A percentile compares a stretch with the other conserved stretches of the same genome.
These are phyloP conservation scores for Amphimallon solstitiale DNA, from an alignment of 2,888 invertebrate species.

Conservation along the genomic window DNA sequence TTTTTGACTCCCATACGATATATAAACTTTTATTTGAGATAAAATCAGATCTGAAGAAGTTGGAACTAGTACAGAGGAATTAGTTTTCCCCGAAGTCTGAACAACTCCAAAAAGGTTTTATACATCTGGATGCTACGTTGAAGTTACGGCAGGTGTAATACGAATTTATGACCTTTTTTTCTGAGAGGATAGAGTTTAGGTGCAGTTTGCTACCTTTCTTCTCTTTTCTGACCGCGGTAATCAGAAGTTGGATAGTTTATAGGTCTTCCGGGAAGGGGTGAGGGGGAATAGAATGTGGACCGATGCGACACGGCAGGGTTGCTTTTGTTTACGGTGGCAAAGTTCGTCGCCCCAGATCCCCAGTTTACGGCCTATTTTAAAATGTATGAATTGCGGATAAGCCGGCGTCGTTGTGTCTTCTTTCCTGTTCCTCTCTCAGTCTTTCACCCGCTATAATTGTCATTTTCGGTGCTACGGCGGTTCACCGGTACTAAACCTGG, in stretches of 20 bases:
- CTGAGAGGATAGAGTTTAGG: constrained; percentile 21
- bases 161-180: constrained; percentile 31
- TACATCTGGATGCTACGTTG: constrained; percentile 9
- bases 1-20: too few species aligned
- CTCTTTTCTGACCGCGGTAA: constrained; percentile 31
- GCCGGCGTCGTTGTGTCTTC: constrained; percentile 9
- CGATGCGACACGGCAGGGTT: constrained; percentile 40
- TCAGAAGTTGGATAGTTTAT: constrained; percentile 46
- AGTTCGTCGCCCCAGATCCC: constrained; percentile 33
- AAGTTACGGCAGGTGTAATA: constrained; percentile 27
- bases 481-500: constrained; percentile 27
- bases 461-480: constrained; percentile 31
- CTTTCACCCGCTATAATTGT: constrained; percentile 15
- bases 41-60: too few species aligned
- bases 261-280: constrained; percentile 46
- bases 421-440: constrained; percentile 4
- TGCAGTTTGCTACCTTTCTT: constrained; percentile 18
- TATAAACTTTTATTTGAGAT: too few species aligned
- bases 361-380: constrained; percentile 46
- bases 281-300: constrained; percentile 28
- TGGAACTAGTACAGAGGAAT: neutral
- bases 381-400: constrained; percentile 45
- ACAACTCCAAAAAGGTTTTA: neutral
- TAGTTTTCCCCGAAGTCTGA: constrained; percentile 6
- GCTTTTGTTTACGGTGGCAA: constrained; percentile 46